Evolutionary conservation across 2,797 vertebrate species (phyloP), one percentile per base, ranked within the genome.

Genomic region (Darevskia nairensis): DNA sequence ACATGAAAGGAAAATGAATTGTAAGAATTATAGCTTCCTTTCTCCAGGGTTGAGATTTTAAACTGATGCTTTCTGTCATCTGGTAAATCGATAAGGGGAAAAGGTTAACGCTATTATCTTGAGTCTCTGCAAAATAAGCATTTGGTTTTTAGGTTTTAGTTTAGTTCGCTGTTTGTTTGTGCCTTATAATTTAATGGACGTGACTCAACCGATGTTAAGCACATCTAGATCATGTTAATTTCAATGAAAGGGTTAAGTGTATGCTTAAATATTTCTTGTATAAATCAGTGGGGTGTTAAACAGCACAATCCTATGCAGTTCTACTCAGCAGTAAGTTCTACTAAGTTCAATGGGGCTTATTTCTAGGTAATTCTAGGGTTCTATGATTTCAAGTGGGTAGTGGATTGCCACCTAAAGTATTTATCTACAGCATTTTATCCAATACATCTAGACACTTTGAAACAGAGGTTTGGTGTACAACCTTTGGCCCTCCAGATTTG

Each of bases 1-100:
- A n/a, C 87, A 59, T 74, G 81, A 80, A 72, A 92, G 84, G 83
- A 92, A 94, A 92, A 82, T 69, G 83, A 6, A 15, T 93, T 80
- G 89, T 89, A 86, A 32, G 2, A n/a, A 55, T 86, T 82, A 89
- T 81, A 79, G 83, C 50, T 93, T 94, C 79, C 59, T 84, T 87
- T 94, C 64, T 88, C 81, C 84, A 72, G 80, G 41, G 88, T 4
- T 92, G 35, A 32, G 84, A 9, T 86, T 94, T 90, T 93, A 83
- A 59, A 61, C 82, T 88, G 69, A 78, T 86, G 55, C 0, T 0
- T 94, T 91, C 86, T 93, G 86, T 90, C 90, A 90, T 77, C 76
- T 91, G 72, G 88, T 92, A 74, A 82, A 92, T 41, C 25, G 44
- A 84, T 84, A 61, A 91, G 91, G 41, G 50, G 85, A 86, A 84